These are phyloP conservation scores for Kryptolebias ocellatus DNA, from an alignment of 2,797 vertebrate species.

Conservation along the genomic window DNA sequence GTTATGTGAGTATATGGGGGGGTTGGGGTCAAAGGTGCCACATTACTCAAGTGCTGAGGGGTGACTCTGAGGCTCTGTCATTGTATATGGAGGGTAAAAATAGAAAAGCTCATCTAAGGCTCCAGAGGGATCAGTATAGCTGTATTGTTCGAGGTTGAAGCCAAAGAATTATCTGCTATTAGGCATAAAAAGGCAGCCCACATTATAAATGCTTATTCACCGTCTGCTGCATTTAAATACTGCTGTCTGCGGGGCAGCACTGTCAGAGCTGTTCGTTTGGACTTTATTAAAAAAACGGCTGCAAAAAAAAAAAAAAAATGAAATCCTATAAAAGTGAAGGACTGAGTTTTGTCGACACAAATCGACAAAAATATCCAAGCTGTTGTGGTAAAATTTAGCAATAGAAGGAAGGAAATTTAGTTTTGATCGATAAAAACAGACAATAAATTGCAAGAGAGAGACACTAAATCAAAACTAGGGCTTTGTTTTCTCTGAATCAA, in stretches of 20 bases:
- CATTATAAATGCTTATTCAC: slow-evolving; percentile 10
- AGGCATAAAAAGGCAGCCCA: slow-evolving; percentile 4
- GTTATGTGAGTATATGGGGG: too few relatives aligned
- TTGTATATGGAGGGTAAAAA: slow-evolving; percentile 38
- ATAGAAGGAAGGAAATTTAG: too few relatives aligned
- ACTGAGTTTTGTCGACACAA: background rate
- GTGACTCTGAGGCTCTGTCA: slow-evolving; percentile 26
- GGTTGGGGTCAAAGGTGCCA: slow-evolving; percentile 45
- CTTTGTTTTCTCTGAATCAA: too few relatives aligned
- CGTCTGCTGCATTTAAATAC: slow-evolving; percentile 16
- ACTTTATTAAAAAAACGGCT: slow-evolving; percentile 8
- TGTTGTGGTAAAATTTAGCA: too few relatives aligned
- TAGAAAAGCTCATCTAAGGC: slow-evolving; percentile 39
- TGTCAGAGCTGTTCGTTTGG: background rate
- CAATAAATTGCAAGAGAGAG: too few relatives aligned
- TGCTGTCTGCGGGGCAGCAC: slow-evolving; percentile 6
- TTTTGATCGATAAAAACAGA: too few relatives aligned
- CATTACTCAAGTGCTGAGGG: slow-evolving; percentile 22
- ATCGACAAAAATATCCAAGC: too few relatives aligned
- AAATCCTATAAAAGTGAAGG: background rate
- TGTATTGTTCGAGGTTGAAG: slow-evolving; percentile 24
- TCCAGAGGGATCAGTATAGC: slow-evolving; percentile 28
- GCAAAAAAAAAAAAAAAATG: background rate
- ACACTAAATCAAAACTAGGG: too few relatives aligned
- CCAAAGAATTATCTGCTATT: slow-evolving; percentile 38